These are phyloP conservation scores for Lasioglossum leucozonium DNA, from an alignment of 2,888 invertebrate species.

Conservation along the genomic window DNA sequence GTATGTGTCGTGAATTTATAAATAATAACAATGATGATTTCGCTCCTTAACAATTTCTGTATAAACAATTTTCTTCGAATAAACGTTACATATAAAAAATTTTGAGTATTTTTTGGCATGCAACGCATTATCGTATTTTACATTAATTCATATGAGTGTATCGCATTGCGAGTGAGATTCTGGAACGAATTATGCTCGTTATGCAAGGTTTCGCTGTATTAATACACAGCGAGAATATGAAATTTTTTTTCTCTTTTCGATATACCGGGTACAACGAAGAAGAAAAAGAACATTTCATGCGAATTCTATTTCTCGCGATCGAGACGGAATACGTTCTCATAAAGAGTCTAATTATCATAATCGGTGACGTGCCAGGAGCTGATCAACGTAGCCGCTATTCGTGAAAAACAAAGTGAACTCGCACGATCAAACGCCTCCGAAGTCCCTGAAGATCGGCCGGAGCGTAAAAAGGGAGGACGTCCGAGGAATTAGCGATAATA, in stretches of 20 bases:
- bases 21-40: no score
- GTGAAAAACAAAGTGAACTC: neutral
- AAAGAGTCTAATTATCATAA: neutral
- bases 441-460: neutral
- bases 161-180: no score
- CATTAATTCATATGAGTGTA: no score
- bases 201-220: no score
- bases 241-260: neutral
- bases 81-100: no score
- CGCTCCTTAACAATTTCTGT: no score
- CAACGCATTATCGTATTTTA: no score
- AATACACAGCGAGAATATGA: neutral
- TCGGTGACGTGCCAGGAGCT: no score
- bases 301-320: neutral
- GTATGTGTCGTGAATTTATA: no score
- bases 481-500: slow-evolving; percentile 22
- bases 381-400: neutral
- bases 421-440: neutral
- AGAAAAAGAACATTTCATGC: neutral
- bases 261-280: neutral
- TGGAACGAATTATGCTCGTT: no score
- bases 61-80: no score
- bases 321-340: neutral
- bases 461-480: neutral
- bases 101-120: no score